A percentile compares a stretch with the other conserved stretches of the same genome.
Conservation (phyloP, 2,888 invertebrate genomes). For the Xestoiulus laeticollis region DNA sequence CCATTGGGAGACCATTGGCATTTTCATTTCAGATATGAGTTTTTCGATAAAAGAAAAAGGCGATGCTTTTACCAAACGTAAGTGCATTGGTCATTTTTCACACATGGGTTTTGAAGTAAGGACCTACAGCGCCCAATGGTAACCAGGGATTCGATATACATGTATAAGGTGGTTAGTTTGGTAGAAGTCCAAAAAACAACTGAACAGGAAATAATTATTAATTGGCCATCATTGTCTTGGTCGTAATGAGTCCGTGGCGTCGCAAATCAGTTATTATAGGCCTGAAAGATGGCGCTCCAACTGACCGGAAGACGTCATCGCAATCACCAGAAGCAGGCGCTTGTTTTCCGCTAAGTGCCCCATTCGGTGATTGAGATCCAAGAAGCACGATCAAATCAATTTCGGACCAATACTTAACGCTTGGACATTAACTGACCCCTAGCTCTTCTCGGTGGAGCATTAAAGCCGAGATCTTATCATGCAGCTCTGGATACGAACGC, state of each 20-base stretch:
- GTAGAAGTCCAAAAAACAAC: neutral
- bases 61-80: neutral
- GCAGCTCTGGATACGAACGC: neutral
- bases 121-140: neutral
- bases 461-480: conserved; percentile 15
- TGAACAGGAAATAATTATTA: neutral
- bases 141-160: neutral
- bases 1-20: neutral
- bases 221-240: neutral
- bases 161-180: neutral
- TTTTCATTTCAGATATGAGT: neutral
- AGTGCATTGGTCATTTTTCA: neutral
- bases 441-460: neutral
- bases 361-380: conserved; percentile 8
- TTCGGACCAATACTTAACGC: neutral
- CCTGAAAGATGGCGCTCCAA: conserved; percentile 12
- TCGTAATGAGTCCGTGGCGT: neutral
- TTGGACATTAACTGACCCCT: conserved; percentile 31
- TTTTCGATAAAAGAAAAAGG: neutral
- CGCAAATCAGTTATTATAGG: neutral
- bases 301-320: conserved; percentile 31
- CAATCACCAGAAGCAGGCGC: conserved; percentile 20
- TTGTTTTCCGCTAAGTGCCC: conserved; percentile 23
- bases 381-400: neutral
- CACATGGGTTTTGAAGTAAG: too few species aligned